These are phyloP conservation scores for Amblyornis subalaris DNA, from an alignment of 2,113 vertebrate genomes.

Conservation along the genomic window DNA sequence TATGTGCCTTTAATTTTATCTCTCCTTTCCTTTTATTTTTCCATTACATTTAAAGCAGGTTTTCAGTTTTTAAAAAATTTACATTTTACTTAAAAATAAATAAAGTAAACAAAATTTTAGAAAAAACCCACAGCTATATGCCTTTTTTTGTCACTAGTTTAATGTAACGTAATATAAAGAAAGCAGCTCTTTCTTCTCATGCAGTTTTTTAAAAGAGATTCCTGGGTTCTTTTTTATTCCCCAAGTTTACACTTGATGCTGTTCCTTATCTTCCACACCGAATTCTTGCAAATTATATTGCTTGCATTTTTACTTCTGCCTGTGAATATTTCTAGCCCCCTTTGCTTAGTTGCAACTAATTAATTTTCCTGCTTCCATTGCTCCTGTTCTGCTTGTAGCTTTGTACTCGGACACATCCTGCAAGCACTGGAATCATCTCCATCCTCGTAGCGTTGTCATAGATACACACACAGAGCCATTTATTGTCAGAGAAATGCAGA, in stretches of 20 bases:
- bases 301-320: neutral
- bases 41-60: neutral
- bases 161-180: neutral
- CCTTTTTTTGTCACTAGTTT: neutral
- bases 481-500: neutral
- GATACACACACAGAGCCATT: slow-evolving; percentile 34
- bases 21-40: neutral
- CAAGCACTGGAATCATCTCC: neutral
- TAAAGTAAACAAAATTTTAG: neutral
- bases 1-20: neutral
- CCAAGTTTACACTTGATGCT: neutral
- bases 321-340: neutral
- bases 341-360: neutral
- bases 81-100: neutral
- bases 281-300: neutral
- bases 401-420: neutral
- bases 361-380: neutral
- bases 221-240: neutral
- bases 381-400: neutral
- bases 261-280: neutral
- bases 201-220: neutral
- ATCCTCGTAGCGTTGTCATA: slow-evolving; percentile 19
- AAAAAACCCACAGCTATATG: fast-evolving
- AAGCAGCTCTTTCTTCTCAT: neutral
- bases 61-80: neutral